Conservation (phyloP, 2,113 vertebrate genomes). For the Lutjanus erythropterus region DNA sequence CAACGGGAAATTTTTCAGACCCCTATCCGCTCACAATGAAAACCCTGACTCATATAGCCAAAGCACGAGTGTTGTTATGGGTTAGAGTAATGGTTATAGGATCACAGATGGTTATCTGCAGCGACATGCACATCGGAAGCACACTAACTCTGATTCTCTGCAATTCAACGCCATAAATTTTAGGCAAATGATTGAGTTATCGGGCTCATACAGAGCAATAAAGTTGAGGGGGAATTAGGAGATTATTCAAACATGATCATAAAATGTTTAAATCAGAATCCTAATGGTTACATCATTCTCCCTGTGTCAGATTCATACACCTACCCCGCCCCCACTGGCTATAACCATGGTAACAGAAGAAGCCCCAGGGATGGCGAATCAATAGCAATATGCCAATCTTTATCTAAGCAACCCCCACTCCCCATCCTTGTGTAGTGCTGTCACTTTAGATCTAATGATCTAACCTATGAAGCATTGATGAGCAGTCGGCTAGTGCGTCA, state of each 20-base stretch:
- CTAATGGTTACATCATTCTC: constrained; percentile 70
- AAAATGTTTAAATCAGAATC: constrained; percentile 51
- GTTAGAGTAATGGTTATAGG: constrained; percentile 75
- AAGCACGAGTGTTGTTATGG: constrained; percentile 61
- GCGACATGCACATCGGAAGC: constrained; percentile 50
- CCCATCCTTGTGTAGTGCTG: constrained; percentile 79
- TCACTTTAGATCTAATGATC: constrained; percentile 85
- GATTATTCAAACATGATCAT: constrained; percentile 59
- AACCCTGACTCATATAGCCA: constrained; percentile 77
- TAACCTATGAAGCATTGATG: constrained; percentile 84
- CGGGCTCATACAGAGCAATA: constrained; percentile 31
- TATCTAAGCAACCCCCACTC: constrained; percentile 81
- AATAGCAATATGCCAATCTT: constrained; percentile 85
- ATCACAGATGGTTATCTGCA: constrained; percentile 74
- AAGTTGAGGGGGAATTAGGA: constrained; percentile 38
- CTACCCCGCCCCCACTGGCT: constrained; percentile 39
- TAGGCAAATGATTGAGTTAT: constrained; percentile 40
- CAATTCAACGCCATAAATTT: constrained; percentile 47
- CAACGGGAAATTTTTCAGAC: constrained; percentile 82
- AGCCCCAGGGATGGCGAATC: constrained; percentile 78
- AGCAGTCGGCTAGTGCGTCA: constrained; percentile 74
- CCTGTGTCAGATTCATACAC: constrained; percentile 53
- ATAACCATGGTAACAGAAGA: constrained; percentile 81
- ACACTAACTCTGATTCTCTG: constrained; percentile 28
- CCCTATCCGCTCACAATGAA: constrained; percentile 79